Evolutionary conservation across 1,140 invertebrate genomes (phyloP).

Genomic region (Drosophila kepulauana): DNA sequence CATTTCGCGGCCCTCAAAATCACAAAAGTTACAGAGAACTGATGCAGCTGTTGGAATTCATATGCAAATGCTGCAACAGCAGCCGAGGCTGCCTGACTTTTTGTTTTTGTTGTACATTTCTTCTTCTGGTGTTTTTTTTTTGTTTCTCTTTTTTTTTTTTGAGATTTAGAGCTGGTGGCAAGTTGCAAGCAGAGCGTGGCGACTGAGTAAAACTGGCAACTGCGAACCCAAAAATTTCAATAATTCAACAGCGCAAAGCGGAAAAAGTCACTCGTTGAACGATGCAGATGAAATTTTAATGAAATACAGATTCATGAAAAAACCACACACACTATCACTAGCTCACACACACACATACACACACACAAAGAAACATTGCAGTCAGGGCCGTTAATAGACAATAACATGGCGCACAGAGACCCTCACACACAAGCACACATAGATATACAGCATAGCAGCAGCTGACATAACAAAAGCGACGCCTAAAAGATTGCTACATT

Average conservation of each 20-base stretch:
- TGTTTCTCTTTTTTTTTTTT: neutral
- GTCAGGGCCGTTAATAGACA: slow-evolving; percentile 68
- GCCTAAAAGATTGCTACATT: slow-evolving; percentile 81
- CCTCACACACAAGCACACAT: slow-evolving; percentile 25
- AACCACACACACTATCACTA: slow-evolving; percentile 53
- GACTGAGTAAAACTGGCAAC: slow-evolving; percentile 67
- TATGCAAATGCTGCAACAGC: slow-evolving; percentile 71
- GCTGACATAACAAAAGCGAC: slow-evolving; percentile 77
- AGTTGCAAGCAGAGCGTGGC: slow-evolving; percentile 46
- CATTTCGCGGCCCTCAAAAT: slow-evolving; percentile 45
- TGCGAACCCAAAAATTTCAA: slow-evolving; percentile 78
- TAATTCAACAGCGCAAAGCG: slow-evolving; percentile 83
- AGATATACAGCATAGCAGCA: slow-evolving; percentile 3
- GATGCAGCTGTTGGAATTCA: slow-evolving; percentile 72
- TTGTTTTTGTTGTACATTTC: slow-evolving; percentile 16
- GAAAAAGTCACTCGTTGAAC: slow-evolving; percentile 83
- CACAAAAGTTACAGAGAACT: slow-evolving; percentile 53
- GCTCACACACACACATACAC: slow-evolving; percentile 28
- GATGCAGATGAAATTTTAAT: slow-evolving; percentile 84
- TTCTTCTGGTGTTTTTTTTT: neutral
- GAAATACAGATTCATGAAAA: slow-evolving; percentile 81
- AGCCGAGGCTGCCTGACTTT: neutral
- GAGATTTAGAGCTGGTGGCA: slow-evolving; percentile 19
- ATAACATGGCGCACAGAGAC: slow-evolving; percentile 65
- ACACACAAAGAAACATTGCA: slow-evolving; percentile 41